These are phyloP conservation scores for Sceloporus tristichus DNA, from an alignment of 2,113 vertebrate species.

Conservation along the genomic window DNA sequence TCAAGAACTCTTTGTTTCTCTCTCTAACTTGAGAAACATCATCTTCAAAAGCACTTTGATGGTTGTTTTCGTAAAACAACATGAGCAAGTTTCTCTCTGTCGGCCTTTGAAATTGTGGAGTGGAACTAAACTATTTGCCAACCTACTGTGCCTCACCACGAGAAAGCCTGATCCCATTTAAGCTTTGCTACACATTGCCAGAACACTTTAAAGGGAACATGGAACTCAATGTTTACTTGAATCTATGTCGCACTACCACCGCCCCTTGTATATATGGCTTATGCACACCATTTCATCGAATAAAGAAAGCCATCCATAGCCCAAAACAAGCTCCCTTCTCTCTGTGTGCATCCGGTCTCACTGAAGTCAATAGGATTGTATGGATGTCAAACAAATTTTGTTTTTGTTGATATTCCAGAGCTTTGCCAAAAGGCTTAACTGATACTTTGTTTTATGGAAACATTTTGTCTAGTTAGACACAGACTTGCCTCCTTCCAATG, in stretches of 20 bases:
- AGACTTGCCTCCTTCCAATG: neutral
- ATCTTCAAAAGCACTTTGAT: slow-evolving; percentile 68
- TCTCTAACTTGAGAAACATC: slow-evolving; percentile 46
- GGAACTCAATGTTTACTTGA: slow-evolving; percentile 61
- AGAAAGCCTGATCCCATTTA: slow-evolving; percentile 67
- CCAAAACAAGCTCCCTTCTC: slow-evolving; percentile 36
- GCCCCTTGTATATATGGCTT: slow-evolving; percentile 16
- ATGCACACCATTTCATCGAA: neutral
- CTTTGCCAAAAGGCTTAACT: slow-evolving; percentile 14
- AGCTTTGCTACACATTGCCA: slow-evolving; percentile 46
- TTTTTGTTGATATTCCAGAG: slow-evolving; percentile 4
- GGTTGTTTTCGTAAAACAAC: slow-evolving; percentile 33
- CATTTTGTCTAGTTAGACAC: neutral
- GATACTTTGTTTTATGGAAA: slow-evolving; percentile 24
- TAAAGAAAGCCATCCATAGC: slow-evolving; percentile 29
- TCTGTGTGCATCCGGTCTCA: neutral
- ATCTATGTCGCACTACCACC: slow-evolving; percentile 32
- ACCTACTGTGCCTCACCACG: slow-evolving; percentile 63
- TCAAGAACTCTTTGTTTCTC: neutral
- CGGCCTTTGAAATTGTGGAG: slow-evolving; percentile 71
- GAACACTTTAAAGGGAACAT: slow-evolving; percentile 65
- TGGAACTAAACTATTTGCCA: slow-evolving; percentile 66
- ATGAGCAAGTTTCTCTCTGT: slow-evolving; percentile 40
- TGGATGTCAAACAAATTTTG: slow-evolving; percentile 23
- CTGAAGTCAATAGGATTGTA: slow-evolving; percentile 47